Evolutionary conservation across 2,113 vertebrate species (phyloP).

Genomic region (Tychaedon coryphoeus): DNA sequence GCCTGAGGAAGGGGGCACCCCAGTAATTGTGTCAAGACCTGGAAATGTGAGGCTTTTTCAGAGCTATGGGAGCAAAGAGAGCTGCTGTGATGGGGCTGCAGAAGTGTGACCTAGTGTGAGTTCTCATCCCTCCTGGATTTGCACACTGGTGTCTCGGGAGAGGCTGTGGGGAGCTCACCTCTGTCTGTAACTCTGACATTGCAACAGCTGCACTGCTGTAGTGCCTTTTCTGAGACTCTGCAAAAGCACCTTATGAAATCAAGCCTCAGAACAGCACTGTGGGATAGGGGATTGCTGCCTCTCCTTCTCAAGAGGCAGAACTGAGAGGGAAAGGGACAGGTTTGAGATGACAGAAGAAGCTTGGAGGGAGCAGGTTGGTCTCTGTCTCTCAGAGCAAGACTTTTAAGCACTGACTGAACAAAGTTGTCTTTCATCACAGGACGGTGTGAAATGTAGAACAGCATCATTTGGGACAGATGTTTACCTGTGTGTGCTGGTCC

Average conservation of each 20-base stretch:
- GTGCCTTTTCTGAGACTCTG: conserved; percentile 52
- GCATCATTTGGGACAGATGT: background rate
- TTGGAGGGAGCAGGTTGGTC: background rate
- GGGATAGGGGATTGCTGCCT: background rate
- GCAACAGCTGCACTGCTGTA: conserved; percentile 20
- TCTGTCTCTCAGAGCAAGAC: background rate
- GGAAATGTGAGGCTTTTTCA: background rate
- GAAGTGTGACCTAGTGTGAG: background rate
- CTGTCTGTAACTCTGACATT: background rate
- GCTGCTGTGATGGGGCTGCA: background rate
- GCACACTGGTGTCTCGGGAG: background rate
- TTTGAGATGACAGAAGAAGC: background rate
- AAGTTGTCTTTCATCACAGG: background rate
- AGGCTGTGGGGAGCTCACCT: background rate
- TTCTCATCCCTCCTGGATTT: background rate
- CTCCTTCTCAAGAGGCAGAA: background rate
- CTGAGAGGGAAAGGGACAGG: background rate
- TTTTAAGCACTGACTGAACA: background rate
- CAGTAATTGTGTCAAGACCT: background rate
- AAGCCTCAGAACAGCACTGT: conserved; percentile 2
- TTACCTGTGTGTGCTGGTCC: background rate
- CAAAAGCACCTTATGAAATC: conserved; percentile 48
- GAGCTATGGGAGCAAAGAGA: background rate
- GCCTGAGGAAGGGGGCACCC: background rate
- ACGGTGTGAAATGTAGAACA: background rate